phyloP scores from a whole-genome alignment of 2,888 invertebrate species.

The Athetis lepigone region DNA sequence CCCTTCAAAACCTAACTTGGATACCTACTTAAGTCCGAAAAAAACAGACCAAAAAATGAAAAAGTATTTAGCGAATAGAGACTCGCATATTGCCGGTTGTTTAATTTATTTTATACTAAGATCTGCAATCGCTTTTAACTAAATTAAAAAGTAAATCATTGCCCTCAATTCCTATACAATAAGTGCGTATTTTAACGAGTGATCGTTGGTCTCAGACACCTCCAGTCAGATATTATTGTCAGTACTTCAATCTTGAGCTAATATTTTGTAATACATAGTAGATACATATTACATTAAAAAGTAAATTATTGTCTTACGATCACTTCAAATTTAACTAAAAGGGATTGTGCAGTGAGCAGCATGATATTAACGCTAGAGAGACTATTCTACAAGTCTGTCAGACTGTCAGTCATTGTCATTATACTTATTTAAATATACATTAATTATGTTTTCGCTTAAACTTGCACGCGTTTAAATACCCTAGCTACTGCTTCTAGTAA shows the following conservation, averaged over 20 bases:
- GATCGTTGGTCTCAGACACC: conserved; percentile 68
- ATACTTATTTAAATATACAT: background rate
- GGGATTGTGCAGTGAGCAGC: conserved; percentile 44
- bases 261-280: conserved; percentile 8
- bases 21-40: background rate
- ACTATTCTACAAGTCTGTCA: conserved; percentile 9
- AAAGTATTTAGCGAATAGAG: too few relatives aligned
- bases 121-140: background rate
- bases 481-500: background rate
- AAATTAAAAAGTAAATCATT: background rate
- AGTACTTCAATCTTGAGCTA: conserved; percentile 16
- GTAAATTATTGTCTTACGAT: conserved; percentile 53
- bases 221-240: conserved; percentile 69
- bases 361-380: conserved; percentile 16
- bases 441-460: conserved; percentile 11
- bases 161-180: conserved; percentile 20
- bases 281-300: background rate
- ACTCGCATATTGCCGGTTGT: background rate
- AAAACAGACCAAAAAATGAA: too few relatives aligned
- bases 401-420: conserved; percentile 35
- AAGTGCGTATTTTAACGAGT: conserved; percentile 70
- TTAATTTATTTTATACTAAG: background rate
- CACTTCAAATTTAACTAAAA: conserved; percentile 45
- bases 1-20: background rate
- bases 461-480: conserved; percentile 24